Percentiles rank a stretch among this genome's conserved stretches.
These are phyloP conservation scores for Lepidochitona cinerea DNA, from an alignment of 2,888 invertebrate genomes.

Conservation along the genomic window DNA sequence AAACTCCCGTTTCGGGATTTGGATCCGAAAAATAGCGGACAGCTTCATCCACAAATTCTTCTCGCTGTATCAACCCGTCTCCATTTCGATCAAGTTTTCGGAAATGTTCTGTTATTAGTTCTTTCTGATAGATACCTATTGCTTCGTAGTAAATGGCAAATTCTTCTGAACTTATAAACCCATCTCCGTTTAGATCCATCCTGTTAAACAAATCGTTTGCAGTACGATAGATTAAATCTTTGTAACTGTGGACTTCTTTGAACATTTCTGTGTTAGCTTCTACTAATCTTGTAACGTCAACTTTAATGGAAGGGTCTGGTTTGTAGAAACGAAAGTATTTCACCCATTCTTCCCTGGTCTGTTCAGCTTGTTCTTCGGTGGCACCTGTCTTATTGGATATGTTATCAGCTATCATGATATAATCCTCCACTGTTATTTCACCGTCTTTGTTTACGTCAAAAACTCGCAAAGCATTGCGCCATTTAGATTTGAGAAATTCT, in stretches of 20 bases:
- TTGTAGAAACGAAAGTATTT: background rate
- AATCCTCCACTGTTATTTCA: background rate
- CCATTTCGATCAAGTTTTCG: background rate
- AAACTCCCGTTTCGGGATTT: too few relatives aligned
- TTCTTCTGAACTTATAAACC: background rate
- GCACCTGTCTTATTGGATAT: background rate
- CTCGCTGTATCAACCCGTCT: background rate
- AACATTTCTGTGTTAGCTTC: background rate
- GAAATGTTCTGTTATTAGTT: background rate
- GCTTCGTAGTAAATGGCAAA: background rate
- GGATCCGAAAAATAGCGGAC: background rate
- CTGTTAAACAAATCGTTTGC: background rate
- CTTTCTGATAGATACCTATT: background rate
- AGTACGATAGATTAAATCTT: background rate
- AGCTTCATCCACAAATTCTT: background rate
- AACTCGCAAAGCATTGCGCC: too few relatives aligned
- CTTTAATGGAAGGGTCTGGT: background rate
- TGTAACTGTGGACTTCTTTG: background rate
- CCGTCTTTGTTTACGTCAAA: too few relatives aligned
- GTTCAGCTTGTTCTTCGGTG: background rate
- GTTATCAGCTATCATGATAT: background rate
- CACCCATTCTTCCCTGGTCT: background rate
- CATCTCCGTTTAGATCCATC: background rate
- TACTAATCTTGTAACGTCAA: background rate
- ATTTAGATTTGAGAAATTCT: too few relatives aligned